Evolutionary conservation across 2,113 vertebrate species (phyloP).

Genomic region (Dinomys branickii): DNA sequence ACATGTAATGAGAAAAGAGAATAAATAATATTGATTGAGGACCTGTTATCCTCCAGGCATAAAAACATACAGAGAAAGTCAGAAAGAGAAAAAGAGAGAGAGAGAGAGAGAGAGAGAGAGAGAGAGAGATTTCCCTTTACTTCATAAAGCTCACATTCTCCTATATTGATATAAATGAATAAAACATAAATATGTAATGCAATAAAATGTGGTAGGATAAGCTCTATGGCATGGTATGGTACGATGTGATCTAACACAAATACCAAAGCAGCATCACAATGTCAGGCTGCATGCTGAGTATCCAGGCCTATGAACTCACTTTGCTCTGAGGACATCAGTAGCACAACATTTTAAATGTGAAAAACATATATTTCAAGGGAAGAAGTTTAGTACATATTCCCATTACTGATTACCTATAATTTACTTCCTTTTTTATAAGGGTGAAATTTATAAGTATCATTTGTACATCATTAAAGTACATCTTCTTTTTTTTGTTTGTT

Average conservation of each 20-base stretch:
- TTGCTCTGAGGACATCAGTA: neutral
- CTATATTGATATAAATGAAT: neutral
- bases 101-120: neutral
- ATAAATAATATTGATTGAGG: neutral
- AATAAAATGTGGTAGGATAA: neutral
- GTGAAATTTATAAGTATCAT: neutral
- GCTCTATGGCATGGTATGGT: neutral
- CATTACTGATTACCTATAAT: neutral
- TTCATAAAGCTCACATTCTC: neutral
- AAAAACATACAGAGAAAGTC: neutral
- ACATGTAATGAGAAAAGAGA: no score
- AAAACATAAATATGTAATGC: neutral
- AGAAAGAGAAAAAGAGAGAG: neutral
- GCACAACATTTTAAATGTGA: neutral
- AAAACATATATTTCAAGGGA: neutral
- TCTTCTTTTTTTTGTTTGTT: no score
- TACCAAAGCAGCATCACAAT: neutral
- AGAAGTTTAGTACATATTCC: neutral
- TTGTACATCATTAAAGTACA: slow-evolving; percentile 3
- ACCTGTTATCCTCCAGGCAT: neutral
- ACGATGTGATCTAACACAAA: neutral
- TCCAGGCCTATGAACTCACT: neutral
- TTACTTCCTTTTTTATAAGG: neutral
- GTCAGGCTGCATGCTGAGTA: neutral
- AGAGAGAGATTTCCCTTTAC: neutral